Conservation (phyloP, 2,888 invertebrate species). For the Iselma pallidipennis region DNA sequence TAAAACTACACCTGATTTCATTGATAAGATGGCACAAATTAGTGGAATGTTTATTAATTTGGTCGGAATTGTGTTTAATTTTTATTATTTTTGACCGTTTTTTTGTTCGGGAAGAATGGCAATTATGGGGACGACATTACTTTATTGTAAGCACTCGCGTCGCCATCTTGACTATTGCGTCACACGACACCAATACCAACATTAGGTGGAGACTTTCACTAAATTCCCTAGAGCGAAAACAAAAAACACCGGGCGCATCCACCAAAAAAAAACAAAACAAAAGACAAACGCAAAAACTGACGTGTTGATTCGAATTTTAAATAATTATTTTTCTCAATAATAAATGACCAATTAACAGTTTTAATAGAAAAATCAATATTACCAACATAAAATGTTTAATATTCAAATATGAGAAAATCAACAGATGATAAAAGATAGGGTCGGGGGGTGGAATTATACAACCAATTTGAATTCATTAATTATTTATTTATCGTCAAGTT, state of each 20-base stretch:
- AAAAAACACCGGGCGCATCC: background rate
- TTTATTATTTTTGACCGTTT: too few species aligned
- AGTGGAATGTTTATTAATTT: conserved; percentile 36
- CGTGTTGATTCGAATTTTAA: too few species aligned
- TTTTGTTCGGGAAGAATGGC: too few species aligned
- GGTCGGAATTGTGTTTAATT: too few species aligned
- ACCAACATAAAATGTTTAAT: background rate
- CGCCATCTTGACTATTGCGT: conserved; percentile 52
- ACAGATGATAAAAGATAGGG: background rate
- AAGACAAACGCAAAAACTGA: too few species aligned
- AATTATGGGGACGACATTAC: conserved; percentile 36
- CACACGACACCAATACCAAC: conserved; percentile 34
- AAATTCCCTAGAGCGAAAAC: conserved; percentile 21
- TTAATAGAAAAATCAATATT: too few species aligned
- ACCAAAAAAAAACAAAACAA: background rate
- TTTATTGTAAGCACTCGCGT: conserved; percentile 43
- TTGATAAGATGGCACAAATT: background rate
- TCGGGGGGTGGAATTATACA: background rate
- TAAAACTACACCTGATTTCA: background rate
- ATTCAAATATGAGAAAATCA: background rate
- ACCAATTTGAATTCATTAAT: background rate
- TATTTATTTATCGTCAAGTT: conserved; percentile 49
- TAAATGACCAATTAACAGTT: too few species aligned
- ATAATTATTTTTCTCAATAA: too few species aligned
- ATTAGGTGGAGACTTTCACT: conserved; percentile 21